Conservation (phyloP, 2,888 invertebrate species). For the Pimpla rufipes region DNA sequence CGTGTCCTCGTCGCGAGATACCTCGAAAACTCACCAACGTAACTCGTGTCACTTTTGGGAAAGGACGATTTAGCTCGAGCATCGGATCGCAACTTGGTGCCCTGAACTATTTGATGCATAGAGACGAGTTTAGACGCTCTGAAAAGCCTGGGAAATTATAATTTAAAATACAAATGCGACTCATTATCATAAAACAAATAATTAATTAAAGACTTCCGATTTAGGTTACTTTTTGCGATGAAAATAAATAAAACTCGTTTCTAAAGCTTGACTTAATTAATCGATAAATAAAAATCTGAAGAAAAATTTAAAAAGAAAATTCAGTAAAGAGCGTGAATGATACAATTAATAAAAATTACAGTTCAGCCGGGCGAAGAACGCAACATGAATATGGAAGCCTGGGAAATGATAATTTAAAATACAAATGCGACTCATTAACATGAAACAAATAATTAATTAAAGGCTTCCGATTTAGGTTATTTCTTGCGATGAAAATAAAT, state of each 20-base stretch:
- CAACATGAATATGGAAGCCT: neutral
- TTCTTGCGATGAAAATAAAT: too few relatives aligned
- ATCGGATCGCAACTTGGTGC: neutral
- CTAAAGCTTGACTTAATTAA: too few relatives aligned
- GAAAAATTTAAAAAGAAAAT: too few relatives aligned
- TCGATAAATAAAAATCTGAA: too few relatives aligned
- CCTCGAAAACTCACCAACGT: neutral
- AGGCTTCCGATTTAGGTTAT: too few relatives aligned
- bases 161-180: neutral
- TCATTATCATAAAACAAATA: neutral
- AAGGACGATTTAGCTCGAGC: slow-evolving; percentile 6
- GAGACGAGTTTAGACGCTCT: neutral
- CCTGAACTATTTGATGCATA: neutral
- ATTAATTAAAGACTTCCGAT: too few relatives aligned
- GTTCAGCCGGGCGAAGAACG: neutral
- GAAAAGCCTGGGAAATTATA: neutral
- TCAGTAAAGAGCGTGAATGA: neutral
- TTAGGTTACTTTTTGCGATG: too few relatives aligned
- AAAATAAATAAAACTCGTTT: too few relatives aligned
- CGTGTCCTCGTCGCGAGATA: neutral
- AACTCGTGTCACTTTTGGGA: neutral
- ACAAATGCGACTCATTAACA: neutral
- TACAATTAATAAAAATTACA: neutral
- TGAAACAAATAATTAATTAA: neutral
- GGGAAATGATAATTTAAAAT: neutral